These are phyloP conservation scores for Clamator glandarius DNA, from an alignment of 2,797 vertebrate genomes.

Conservation along the genomic window DNA sequence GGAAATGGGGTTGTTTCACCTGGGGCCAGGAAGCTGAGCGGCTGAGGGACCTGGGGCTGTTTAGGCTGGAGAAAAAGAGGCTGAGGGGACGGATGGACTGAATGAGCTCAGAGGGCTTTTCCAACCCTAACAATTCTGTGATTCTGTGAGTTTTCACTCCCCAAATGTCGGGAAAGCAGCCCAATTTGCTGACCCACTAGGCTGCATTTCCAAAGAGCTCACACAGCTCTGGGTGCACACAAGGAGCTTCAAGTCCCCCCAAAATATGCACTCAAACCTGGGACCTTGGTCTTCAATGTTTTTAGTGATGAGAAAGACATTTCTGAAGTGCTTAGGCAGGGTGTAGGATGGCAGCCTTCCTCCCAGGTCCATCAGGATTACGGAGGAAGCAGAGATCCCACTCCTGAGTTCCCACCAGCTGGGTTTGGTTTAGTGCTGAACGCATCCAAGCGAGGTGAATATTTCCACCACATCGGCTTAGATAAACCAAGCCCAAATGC, in stretches of 20 bases:
- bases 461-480: accelerated
- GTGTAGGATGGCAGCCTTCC: not conserved
- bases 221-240: not conserved
- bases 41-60: too few species aligned
- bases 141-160: not conserved
- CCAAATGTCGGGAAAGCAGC: not conserved
- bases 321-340: not conserved
- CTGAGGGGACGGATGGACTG: too few species aligned
- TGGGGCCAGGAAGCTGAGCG: too few species aligned
- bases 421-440: not conserved
- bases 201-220: not conserved
- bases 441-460: not conserved
- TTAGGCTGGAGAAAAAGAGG: too few species aligned
- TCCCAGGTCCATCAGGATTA: not conserved
- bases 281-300: not conserved
- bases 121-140: too few species aligned
- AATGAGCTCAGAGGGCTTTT: too few species aligned
- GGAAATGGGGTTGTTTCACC: too few species aligned
- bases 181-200: not conserved
- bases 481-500: not conserved
- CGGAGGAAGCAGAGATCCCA: not conserved
- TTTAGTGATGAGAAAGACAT: not conserved
- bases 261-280: not conserved
- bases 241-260: not conserved
- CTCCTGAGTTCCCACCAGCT: not conserved